Percentiles rank a stretch among this genome's conserved stretches.
Conservation (phyloP, 2,888 invertebrate species). For the Atherix ibis region DNA sequence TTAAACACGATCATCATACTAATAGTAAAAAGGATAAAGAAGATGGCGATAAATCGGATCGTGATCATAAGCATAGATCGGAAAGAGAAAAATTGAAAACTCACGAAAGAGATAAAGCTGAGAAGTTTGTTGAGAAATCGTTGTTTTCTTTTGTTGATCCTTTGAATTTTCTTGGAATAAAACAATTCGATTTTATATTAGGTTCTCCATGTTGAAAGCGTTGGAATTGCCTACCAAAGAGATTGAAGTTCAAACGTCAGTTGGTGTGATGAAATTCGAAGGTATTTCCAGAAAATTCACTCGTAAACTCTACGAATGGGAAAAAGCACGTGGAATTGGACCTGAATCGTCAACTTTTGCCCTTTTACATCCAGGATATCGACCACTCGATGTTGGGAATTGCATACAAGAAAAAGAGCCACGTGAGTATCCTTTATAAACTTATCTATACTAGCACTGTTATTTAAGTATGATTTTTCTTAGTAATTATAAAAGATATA, state of each 20-base stretch:
- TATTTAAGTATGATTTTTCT: no score
- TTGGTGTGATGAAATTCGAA: conserved; percentile 70
- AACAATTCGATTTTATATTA: no score
- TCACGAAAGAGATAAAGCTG: conserved; percentile 47
- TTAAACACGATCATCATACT: conserved; percentile 17
- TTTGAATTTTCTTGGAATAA: conserved; percentile 13
- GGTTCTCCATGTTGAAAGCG: no score
- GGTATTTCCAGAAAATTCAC: conserved; percentile 80
- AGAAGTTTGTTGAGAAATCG: conserved; percentile 12
- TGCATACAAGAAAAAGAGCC: conserved; percentile 22
- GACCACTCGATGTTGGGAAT: conserved; percentile 29
- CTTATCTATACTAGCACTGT: no score
- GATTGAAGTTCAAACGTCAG: conserved; percentile 66
- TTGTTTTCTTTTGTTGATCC: background rate
- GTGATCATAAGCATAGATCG: conserved; percentile 42
- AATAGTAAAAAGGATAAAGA: conserved; percentile 16
- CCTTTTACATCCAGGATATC: conserved; percentile 45
- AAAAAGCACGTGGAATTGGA: conserved; percentile 70
- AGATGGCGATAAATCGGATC: conserved; percentile 36
- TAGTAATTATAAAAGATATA: no score
- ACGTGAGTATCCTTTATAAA: conserved; percentile 5
- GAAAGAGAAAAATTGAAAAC: conserved; percentile 46
- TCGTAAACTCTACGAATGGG: conserved; percentile 81
- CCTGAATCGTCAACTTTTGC: conserved; percentile 77
- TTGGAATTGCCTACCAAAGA: conserved; percentile 43